Conservation (phyloP, 1,140 invertebrate species). For the Panagrolaimus sp. region DNA sequence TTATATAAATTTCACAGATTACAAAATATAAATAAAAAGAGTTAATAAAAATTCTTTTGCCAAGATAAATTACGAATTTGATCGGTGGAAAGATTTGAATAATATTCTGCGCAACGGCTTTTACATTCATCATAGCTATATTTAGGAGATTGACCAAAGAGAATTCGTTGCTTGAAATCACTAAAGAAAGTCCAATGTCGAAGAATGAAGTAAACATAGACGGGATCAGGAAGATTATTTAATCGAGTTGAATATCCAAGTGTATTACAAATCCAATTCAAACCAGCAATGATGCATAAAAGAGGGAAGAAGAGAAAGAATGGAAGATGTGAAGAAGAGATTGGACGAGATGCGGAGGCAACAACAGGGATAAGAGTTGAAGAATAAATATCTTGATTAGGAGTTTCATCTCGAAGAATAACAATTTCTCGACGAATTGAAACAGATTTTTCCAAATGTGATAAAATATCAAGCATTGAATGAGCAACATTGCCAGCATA, state of each 20-base stretch:
- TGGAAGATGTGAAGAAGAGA: constrained; percentile 20
- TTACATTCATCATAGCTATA: neutral
- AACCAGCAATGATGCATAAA: constrained; percentile 31
- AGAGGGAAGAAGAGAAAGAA: constrained; percentile 38
- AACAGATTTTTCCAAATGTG: constrained; percentile 24
- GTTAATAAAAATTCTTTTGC: neutral
- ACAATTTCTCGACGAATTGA: constrained; percentile 27
- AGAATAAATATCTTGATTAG: constrained; percentile 33
- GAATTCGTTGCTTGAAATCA: constrained; percentile 35
- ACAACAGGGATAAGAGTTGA: constrained; percentile 17
- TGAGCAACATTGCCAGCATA: constrained; percentile 45
- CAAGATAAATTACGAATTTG: neutral
- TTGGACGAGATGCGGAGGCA: neutral
- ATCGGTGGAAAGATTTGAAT: neutral
- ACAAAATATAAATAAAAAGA: neutral
- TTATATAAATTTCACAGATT: no score
- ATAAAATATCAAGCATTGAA: constrained; percentile 32
- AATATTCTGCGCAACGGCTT: neutral
- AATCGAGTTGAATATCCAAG: constrained; percentile 18
- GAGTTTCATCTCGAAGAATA: constrained; percentile 35
- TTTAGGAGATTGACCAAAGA: neutral
- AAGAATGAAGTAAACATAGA: constrained; percentile 41
- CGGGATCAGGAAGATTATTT: constrained; percentile 31
- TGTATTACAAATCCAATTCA: constrained; percentile 17
- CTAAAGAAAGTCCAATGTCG: constrained; percentile 48